Percentiles rank a stretch among this genome's conserved stretches.
phyloP scores from a whole-genome alignment of 2,113 vertebrate species.

The Dryoscopus gambensis region DNA sequence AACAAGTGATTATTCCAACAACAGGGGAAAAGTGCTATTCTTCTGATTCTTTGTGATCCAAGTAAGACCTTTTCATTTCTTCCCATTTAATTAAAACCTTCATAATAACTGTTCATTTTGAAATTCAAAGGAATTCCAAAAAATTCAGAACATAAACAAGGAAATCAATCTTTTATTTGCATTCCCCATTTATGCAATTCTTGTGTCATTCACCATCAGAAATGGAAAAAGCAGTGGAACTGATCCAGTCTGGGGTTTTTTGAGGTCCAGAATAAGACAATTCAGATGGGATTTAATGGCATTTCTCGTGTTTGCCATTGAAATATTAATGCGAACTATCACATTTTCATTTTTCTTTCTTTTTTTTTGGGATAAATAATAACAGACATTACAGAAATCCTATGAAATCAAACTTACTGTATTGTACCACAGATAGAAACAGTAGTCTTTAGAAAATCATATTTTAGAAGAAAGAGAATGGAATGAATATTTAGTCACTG shows the following conservation, averaged over 20 bases:
- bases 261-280: background rate
- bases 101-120: background rate
- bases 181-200: background rate
- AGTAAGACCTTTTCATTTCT: background rate
- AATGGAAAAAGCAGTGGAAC: background rate
- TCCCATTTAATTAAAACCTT: background rate
- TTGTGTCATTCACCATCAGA: background rate
- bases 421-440: background rate
- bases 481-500: background rate
- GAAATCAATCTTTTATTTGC: background rate
- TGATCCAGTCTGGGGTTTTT: background rate
- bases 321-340: background rate
- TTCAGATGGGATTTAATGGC: background rate
- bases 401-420: background rate
- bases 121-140: background rate
- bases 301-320: background rate
- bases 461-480: background rate
- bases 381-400: background rate
- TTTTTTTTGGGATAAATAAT: background rate
- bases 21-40: background rate
- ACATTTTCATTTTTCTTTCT: background rate
- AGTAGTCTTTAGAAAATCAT: background rate
- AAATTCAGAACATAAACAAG: background rate
- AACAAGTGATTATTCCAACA: background rate
- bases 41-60: background rate